Evolutionary conservation across 2,888 invertebrate genomes (phyloP).

Genomic region (Epinotia nisella): DNA sequence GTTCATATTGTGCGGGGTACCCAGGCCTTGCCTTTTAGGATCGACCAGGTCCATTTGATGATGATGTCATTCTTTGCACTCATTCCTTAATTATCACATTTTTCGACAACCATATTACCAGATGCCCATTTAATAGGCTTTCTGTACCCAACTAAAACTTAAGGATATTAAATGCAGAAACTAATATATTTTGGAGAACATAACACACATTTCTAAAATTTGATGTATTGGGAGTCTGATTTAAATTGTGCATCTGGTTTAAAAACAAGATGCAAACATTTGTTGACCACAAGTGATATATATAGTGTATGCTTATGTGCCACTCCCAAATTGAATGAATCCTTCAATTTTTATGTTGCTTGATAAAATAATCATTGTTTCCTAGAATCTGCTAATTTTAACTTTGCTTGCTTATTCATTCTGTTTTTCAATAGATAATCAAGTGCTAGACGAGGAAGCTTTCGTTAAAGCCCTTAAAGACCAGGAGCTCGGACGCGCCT

Average conservation of each 20-base stretch:
- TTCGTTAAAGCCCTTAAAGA: conserved; percentile 69
- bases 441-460: conserved; percentile 73
- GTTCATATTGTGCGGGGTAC: no score
- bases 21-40: no score
- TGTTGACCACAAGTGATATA: no score
- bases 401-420: conserved; percentile 35
- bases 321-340: not conserved
- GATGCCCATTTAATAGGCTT: not conserved
- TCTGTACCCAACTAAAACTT: not conserved
- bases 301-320: not conserved
- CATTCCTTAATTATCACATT: not conserved
- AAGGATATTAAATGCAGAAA: no score
- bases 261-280: no score
- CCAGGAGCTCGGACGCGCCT: conserved; percentile 66
- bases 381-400: not conserved
- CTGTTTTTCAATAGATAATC: conserved; percentile 64
- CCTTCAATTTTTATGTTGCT: not conserved
- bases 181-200: no score
- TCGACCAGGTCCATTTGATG: not conserved
- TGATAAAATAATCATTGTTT: not conserved
- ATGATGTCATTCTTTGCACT: not conserved
- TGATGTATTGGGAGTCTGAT: no score
- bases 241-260: no score
- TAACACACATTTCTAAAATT: no score
- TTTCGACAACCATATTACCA: not conserved